phyloP scores from a whole-genome alignment of 2,113 vertebrate genomes.

The Elaphurus davidianus region DNA sequence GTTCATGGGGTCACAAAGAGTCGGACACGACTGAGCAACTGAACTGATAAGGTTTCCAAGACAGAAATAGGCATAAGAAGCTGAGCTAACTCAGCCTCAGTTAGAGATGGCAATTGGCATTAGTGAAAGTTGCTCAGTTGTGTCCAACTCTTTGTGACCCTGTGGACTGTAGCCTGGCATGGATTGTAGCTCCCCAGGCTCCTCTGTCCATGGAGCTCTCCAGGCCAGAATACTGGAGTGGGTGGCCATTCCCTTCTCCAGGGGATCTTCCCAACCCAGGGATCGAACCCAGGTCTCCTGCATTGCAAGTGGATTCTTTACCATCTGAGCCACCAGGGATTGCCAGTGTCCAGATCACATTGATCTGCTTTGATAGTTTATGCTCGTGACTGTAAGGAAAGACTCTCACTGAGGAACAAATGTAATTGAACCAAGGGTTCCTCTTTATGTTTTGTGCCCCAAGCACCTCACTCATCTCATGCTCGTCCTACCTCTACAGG shows the following conservation, averaged over 20 bases:
- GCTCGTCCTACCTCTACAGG: too few species aligned
- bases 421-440: neutral
- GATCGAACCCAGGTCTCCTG: neutral
- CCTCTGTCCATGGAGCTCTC: neutral
- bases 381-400: neutral
- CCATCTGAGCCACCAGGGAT: neutral
- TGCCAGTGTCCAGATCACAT: neutral
- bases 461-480: neutral
- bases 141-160: neutral
- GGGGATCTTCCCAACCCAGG: neutral
- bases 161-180: neutral
- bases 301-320: neutral
- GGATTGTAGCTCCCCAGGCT: neutral
- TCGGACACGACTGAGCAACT: accelerated
- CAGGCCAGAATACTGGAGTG: neutral
- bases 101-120: neutral
- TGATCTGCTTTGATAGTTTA: neutral
- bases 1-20: neutral
- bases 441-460: neutral
- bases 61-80: neutral
- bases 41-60: neutral
- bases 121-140: neutral
- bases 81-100: neutral
- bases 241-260: neutral
- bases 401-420: neutral